These are phyloP conservation scores for Natrix natrix DNA, from an alignment of 2,797 vertebrate species.

Conservation along the genomic window DNA sequence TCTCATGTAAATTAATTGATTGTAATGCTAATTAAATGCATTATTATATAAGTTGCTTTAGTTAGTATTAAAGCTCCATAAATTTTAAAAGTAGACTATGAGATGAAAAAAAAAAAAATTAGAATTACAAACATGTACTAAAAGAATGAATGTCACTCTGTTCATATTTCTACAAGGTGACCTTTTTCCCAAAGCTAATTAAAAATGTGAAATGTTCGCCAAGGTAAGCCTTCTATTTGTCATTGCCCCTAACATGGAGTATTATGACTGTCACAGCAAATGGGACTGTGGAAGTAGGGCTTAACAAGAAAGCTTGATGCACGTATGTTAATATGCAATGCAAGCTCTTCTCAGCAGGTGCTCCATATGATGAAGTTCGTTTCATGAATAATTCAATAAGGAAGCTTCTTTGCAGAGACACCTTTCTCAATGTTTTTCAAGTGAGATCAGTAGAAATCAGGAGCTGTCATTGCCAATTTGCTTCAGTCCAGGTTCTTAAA, in stretches of 20 bases:
- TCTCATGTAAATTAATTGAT: neutral
- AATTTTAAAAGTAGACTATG: neutral
- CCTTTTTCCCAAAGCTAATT: constrained; percentile 59
- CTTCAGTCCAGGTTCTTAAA: constrained; percentile 63
- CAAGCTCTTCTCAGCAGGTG: constrained; percentile 66
- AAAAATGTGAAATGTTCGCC: constrained; percentile 50
- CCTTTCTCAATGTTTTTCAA: constrained; percentile 68
- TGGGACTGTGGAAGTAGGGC: constrained; percentile 46
- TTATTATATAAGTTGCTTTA: neutral
- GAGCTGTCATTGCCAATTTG: constrained; percentile 67
- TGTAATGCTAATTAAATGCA: neutral
- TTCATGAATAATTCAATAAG: constrained; percentile 69
- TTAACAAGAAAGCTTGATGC: constrained; percentile 60
- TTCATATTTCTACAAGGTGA: constrained; percentile 37
- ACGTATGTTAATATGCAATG: constrained; percentile 56
- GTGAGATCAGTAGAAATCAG: constrained; percentile 63
- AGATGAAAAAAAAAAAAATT: constrained; percentile 6
- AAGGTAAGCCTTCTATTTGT: constrained; percentile 55
- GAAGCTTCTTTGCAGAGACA: constrained; percentile 64
- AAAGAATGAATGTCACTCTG: constrained; percentile 32
- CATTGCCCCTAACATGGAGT: constrained; percentile 46
- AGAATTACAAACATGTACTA: constrained; percentile 25
- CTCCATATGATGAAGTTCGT: constrained; percentile 52
- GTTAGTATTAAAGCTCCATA: neutral
- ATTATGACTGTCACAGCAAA: constrained; percentile 62